Base-by-base conservation (phyloP, 2,113 vertebrate species). In the Cebidichthys violaceus region DNA sequence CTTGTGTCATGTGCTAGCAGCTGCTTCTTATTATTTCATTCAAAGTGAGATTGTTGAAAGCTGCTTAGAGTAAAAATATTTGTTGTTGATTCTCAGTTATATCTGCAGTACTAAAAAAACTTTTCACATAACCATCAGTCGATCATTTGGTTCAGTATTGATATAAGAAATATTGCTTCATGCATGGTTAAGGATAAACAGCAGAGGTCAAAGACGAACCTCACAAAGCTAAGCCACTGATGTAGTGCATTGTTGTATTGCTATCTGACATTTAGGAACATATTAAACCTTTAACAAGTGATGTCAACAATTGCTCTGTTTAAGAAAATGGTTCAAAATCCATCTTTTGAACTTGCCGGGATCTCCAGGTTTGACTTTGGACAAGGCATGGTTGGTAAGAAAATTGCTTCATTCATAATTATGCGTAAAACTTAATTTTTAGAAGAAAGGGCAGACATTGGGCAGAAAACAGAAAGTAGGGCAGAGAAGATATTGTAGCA, bases 311-410 rank as follows among this genome's bases (percentile, higher is more conserved):
- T 27, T 54, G 9, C 24, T 74, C 7, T 73, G 37, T 91, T 89
- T n/a, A 76, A 95, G 94, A 86, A 81, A 84, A 5, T 94, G 14
- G 76, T 67, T 47, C 8, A 33, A 33, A 64, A 78, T 60, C 92
- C 94, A 64, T 18, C 6, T 33, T 77, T 94, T 37, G 4, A 88
- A 73, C 77, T 92, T 37, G 91, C 90, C 35, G 86, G 85, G 5
- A 1, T 92, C 20, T 94, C 92, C 31, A 93, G 92, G 66, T 94
- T 95, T 90, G 94, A 95, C 83, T 93, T 92, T 83, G 80, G 85
- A 11, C 94, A 95, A 91, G 94, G 94, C 33, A 0, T 6, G 0
- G 6, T 94, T 31, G 93, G 94, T 94, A 93, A 33, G 86, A 68
- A 54, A 59, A 75, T 22, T 6, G 13, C 45, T 39, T 37, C 0